Percentiles rank a stretch among this genome's conserved stretches.
phyloP scores from a whole-genome alignment of 2,113 vertebrate genomes.

The Eptesicus fuscus region DNA sequence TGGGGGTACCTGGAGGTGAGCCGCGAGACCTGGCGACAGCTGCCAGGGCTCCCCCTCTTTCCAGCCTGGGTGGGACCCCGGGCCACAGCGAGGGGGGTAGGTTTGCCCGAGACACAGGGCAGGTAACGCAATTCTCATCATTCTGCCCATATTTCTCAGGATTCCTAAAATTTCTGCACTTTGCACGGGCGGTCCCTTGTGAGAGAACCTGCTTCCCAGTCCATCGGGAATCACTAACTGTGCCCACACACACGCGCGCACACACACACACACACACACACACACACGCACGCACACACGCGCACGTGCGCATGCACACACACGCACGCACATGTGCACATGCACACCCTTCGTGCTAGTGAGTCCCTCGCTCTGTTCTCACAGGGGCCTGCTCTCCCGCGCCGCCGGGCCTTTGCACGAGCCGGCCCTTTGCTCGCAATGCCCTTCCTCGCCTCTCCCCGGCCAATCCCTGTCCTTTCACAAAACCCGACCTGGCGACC shows the following conservation, averaged over 20 bases:
- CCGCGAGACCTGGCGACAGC: fast-evolving
- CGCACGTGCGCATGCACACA: fast-evolving
- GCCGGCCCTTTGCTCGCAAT: fast-evolving
- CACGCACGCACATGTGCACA: too few species aligned
- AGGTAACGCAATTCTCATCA: fast-evolving
- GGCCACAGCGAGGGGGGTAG: background rate
- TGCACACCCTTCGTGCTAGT: fast-evolving
- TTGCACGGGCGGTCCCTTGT: background rate
- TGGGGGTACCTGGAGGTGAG: fast-evolving
- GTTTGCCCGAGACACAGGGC: background rate
- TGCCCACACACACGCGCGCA: fast-evolving
- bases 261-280: too few species aligned
- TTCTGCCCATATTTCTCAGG: background rate
- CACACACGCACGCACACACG: fast-evolving
- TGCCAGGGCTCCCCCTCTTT: background rate
- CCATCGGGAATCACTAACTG: background rate
- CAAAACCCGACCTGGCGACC: background rate
- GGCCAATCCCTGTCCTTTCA: background rate
- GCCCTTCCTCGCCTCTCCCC: fast-evolving
- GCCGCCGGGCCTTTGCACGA: too few species aligned
- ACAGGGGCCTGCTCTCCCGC: background rate
- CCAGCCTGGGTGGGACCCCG: background rate
- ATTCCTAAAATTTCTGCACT: background rate
- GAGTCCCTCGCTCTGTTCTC: background rate
- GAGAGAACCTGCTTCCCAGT: background rate